Conservation (phyloP, 2,888 invertebrate species). For the Orthosia gothica region DNA sequence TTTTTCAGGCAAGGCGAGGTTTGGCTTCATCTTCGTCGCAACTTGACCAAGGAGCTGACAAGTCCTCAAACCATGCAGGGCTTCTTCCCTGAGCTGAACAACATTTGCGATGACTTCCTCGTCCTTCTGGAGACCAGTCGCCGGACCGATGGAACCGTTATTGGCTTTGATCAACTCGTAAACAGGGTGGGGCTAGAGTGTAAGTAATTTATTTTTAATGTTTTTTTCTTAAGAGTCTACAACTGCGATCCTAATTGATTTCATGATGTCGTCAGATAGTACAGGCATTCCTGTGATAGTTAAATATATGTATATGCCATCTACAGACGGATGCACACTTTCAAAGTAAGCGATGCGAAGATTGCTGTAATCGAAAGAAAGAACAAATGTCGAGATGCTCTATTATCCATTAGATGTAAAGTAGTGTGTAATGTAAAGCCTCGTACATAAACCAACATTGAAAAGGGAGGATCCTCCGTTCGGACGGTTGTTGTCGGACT, state of each 20-base stretch:
- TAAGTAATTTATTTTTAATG: conserved; percentile 79
- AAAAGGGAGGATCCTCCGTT: no score
- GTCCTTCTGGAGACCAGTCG: conserved; percentile 92
- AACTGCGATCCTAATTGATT: background rate
- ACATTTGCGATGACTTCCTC: conserved; percentile 95
- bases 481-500: no score
- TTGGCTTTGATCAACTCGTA: conserved; percentile 94
- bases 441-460: no score
- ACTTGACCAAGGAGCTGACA: conserved; percentile 94
- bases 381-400: background rate
- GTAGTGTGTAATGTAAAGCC: no score
- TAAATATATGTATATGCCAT: background rate
- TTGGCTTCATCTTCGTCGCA: conserved; percentile 94
- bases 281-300: background rate
- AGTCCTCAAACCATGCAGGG: conserved; percentile 94
- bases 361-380: background rate
- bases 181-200: conserved; percentile 96
- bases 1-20: conserved; percentile 93
- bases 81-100: conserved; percentile 94
- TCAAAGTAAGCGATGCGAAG: conserved; percentile 3
- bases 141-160: conserved; percentile 87
- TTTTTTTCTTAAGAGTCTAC: background rate
- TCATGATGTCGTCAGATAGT: background rate
- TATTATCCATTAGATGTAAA: no score
- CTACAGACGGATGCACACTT: background rate